Evolutionary conservation across 2,797 vertebrate species (phyloP).

Genomic region (Crenichthys baileyi): DNA sequence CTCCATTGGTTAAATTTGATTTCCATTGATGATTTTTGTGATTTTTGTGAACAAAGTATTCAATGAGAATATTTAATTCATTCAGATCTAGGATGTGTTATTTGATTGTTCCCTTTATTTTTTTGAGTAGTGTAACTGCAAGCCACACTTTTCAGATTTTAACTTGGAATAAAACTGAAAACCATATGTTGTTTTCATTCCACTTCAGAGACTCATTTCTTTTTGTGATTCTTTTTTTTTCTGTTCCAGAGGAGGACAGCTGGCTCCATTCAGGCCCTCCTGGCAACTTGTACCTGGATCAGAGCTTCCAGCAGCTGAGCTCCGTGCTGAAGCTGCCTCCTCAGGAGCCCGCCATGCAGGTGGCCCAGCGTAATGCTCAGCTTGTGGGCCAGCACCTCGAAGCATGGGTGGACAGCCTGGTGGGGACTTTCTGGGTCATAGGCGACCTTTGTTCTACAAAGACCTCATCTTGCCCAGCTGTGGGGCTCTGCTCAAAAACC

Average conservation of each 20-base stretch:
- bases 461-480: slow-evolving; percentile 82
- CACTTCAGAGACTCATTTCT: background rate
- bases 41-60: no score
- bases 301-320: slow-evolving; percentile 92
- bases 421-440: slow-evolving; percentile 81
- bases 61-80: no score
- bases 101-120: no score
- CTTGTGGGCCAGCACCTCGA: slow-evolving; percentile 86
- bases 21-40: no score
- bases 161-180: no score
- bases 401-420: slow-evolving; percentile 85
- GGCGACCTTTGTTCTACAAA: slow-evolving; percentile 72
- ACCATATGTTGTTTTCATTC: no score
- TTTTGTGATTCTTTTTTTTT: background rate
- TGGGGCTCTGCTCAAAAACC: slow-evolving; percentile 87
- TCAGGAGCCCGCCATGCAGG: slow-evolving; percentile 78
- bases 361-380: slow-evolving; percentile 74
- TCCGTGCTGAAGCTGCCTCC: slow-evolving; percentile 88
- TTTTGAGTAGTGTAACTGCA: no score
- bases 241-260: slow-evolving; percentile 84
- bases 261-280: slow-evolving; percentile 93
- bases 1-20: no score
- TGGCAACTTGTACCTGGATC: slow-evolving; percentile 91
- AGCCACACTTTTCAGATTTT: no score
- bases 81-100: no score